phyloP scores from a whole-genome alignment of 2,888 invertebrate species.

The Aphidoletes aphidimyza region DNA sequence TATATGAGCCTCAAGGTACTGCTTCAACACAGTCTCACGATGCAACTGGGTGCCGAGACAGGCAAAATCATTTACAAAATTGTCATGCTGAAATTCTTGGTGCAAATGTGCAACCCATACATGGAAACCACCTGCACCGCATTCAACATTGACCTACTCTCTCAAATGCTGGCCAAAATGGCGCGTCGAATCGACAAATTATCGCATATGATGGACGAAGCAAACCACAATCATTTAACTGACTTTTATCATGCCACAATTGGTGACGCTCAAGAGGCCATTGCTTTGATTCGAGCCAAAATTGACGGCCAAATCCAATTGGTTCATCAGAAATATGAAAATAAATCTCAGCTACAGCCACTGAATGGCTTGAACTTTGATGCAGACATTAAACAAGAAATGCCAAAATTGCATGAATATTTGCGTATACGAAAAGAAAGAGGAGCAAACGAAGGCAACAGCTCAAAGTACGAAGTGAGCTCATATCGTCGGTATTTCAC shows the following conservation, averaged over 20 bases:
- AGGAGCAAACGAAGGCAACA: not conserved
- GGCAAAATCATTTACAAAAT: no score
- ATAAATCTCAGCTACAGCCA: not conserved
- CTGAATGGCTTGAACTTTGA: slow-evolving; percentile 11
- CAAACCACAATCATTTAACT: not conserved
- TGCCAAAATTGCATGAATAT: not conserved
- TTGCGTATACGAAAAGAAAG: not conserved
- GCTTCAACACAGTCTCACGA: no score
- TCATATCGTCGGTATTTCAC: not conserved
- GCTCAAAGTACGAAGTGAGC: not conserved
- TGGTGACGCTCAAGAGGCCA: not conserved
- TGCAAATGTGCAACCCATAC: no score
- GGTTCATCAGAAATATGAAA: not conserved
- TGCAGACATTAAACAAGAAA: not conserved
- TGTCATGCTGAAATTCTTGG: no score
- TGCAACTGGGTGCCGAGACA: no score
- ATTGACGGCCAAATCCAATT: not conserved
- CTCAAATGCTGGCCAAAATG: slow-evolving; percentile 34
- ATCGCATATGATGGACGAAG: not conserved
- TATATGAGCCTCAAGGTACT: no score
- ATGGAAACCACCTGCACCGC: no score
- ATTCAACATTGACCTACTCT: slow-evolving; percentile 30
- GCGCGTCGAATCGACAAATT: slow-evolving; percentile 48
- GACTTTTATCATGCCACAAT: no score
- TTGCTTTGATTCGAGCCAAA: not conserved